These are phyloP conservation scores for Lithobius niger DNA, from an alignment of 1,140 invertebrate genomes.

Conservation along the genomic window DNA sequence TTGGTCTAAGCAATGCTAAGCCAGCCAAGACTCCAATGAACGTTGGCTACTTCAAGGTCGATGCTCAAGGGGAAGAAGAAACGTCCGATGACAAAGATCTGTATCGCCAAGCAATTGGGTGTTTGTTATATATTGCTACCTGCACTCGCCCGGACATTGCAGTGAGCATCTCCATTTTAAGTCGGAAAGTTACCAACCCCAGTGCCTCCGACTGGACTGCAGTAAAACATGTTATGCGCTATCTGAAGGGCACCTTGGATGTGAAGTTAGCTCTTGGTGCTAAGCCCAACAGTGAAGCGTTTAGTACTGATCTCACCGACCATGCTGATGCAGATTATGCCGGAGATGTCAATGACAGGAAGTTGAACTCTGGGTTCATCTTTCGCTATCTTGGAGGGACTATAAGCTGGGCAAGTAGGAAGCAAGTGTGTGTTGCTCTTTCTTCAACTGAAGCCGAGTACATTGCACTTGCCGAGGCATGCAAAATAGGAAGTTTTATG, in stretches of 20 bases:
- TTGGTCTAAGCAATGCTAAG: too few relatives aligned
- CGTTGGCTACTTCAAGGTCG: too few relatives aligned
- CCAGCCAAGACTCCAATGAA: too few relatives aligned
- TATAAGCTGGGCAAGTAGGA: slow-evolving; percentile 23
- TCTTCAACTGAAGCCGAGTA: slow-evolving; percentile 29
- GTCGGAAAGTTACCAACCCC: background rate
- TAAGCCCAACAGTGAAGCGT: too few relatives aligned
- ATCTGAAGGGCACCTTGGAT: background rate
- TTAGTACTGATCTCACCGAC: background rate
- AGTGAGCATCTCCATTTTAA: background rate
- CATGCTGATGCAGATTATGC: background rate
- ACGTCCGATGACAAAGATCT: too few relatives aligned
- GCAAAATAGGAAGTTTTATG: slow-evolving; percentile 26
- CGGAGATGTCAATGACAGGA: slow-evolving; percentile 16
- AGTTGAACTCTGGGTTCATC: slow-evolving; percentile 30
- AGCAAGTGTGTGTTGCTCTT: slow-evolving; percentile 24
- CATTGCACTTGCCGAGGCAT: slow-evolving; percentile 27
- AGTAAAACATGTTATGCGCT: background rate
- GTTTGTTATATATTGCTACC: background rate
- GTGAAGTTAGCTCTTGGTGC: too few relatives aligned
- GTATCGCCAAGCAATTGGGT: background rate
- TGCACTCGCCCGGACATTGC: background rate
- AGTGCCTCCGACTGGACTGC: background rate
- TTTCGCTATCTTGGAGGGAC: slow-evolving; percentile 22
- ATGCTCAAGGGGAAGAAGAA: too few relatives aligned